Base-by-base conservation (phyloP, 2,888 invertebrate species). In the Thelaira solivaga region DNA sequence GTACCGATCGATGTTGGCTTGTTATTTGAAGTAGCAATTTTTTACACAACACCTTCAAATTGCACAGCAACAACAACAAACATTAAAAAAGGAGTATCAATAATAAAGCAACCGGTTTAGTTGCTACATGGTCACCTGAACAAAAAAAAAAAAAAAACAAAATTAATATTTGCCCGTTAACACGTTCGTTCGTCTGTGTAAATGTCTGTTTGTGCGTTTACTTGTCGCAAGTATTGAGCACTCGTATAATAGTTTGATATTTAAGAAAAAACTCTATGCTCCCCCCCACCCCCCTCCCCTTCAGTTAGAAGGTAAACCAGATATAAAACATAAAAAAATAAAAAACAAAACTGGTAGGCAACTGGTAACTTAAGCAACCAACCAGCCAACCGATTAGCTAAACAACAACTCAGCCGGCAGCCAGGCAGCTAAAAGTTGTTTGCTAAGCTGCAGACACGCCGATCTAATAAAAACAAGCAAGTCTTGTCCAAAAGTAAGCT, bases 231-330 rank as follows among this genome's bases (percentile, higher is more conserved):
- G n/a, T 13, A 39, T 16, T 13, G 1, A 39, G 6, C 26, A 39
- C 24, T 18, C 20, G 29, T 49, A 29, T 57, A 39, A 41, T 29
- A 26, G 36, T 72, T 65, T 53, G n/a, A 43, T 41, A 62, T 61
- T n/a, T 55, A 49, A 43, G 43, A 57, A 57, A 31, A 36, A 68
- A 74, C 73, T 59, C 57, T n/a, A n/a, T n/a, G n/a, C n/a, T n/a
- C n/a, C n/a, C n/a, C n/a, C n/a, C n/a, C n/a, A n/a, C n/a, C n/a
- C n/a, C n/a, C n/a, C n/a, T n/a, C 68, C 73, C 62, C 64, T 51
- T 45, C 45, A 59, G 68, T 64, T 73, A 78, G 73, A 74, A 78
- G 77, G 77, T 69, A 73, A 78, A 73, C 69, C 73, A 78, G 59
- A 69, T 73, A 77, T 7, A 67, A 11, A 11, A 2, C 7, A 43